These are phyloP conservation scores for Eubasilissa splendida DNA, from an alignment of 2,888 invertebrate species.

Conservation along the genomic window DNA sequence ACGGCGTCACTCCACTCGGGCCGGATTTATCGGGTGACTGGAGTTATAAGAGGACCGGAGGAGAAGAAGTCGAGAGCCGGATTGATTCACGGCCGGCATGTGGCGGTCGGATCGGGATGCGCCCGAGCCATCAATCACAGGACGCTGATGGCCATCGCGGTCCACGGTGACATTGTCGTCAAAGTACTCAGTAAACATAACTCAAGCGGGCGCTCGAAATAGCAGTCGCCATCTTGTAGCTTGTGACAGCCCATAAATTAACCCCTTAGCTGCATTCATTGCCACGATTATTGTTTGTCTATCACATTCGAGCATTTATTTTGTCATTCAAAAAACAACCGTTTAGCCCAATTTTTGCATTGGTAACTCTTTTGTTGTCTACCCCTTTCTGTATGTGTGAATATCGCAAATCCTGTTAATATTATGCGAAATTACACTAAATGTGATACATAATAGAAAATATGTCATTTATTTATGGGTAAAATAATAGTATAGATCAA, in stretches of 20 bases:
- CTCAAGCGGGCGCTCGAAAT: slow-evolving; percentile 13
- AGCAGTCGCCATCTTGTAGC: slow-evolving; percentile 16
- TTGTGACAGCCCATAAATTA: slow-evolving; percentile 28
- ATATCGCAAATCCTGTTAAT: too few species aligned
- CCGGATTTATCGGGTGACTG: slow-evolving; percentile 58
- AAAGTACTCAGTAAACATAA: slow-evolving; percentile 27
- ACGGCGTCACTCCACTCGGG: slow-evolving; percentile 57
- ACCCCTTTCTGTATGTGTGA: too few species aligned
- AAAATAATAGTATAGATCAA: too few species aligned
- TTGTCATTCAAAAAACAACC: too few species aligned
- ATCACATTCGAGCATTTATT: too few species aligned
- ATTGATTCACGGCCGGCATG: slow-evolving; percentile 58
- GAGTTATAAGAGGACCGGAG: slow-evolving; percentile 26
- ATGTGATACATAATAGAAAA: too few species aligned
- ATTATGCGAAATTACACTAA: too few species aligned
- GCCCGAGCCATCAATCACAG: slow-evolving; percentile 10
- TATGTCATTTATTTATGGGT: too few species aligned
- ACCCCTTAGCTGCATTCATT: neutral
- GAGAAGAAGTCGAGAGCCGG: slow-evolving; percentile 30
- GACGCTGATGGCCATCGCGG: neutral
- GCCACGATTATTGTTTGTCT: too few species aligned
- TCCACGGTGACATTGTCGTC: slow-evolving; percentile 32
- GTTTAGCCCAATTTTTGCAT: too few species aligned
- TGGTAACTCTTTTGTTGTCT: too few species aligned
- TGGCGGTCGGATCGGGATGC: slow-evolving; percentile 43